Evolutionary conservation across 2,113 vertebrate species (phyloP), one percentile per base, ranked within the genome.

Genomic region (Galemys pyrenaicus): DNA sequence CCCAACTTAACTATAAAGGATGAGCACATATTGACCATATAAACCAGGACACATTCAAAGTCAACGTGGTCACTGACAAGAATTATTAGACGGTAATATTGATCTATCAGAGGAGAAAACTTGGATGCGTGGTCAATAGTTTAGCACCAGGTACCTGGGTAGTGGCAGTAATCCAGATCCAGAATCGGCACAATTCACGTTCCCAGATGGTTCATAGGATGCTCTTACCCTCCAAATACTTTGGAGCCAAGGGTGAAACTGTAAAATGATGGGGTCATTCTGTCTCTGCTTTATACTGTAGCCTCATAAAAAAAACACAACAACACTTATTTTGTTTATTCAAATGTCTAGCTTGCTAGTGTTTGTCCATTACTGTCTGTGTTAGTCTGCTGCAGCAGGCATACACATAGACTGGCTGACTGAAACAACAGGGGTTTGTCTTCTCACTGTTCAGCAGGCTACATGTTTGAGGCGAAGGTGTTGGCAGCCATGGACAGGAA

Each of bases 41-140:
- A 87, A 84, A 37, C 15, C 30, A 71, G 46, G 30, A 67, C 35
- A 49, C 46, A 94, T 75, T 94, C 58, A 87, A 32, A 94, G 74
- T 78, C 81, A 77, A 80, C 73, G 35, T 70, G 19, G 24, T 9
- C 30, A 51, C 58, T 65, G 8, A 83, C 35, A 60, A 65, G 15
- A 90, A 37, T 68, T 4, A 44, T 35, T 26, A 58, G 74, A 37
- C 16, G 68, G 54, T 89, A 62, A 35, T 37, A 70, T 10, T 84
- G 28, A 91, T 39, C 28, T 32, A 60, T 10, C 86, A 24, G 20
- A 84, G 28, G 19, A 67, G 54, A 90, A 91, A 84, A 79, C 16
- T 30, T 13, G 9, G 30, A 82, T 3, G 1, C 17, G 64, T 8
- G 24, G 73, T 28, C 8, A 62, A 5, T 9, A 24, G 71, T 87